Evolutionary conservation across 2,797 vertebrate species (phyloP).

Genomic region (Adrianichthys oophorus): DNA sequence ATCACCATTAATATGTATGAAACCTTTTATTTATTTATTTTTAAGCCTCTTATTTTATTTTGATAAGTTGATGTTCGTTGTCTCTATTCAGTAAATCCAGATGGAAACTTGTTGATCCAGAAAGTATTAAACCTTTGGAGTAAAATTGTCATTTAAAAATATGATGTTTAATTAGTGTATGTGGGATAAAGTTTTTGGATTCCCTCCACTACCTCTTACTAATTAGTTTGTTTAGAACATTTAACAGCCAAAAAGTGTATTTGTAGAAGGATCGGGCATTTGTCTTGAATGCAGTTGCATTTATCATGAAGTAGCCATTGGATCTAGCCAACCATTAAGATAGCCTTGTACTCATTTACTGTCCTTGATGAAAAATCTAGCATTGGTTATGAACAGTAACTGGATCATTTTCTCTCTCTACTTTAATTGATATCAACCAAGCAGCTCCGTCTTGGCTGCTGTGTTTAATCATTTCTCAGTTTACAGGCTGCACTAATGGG

Average conservation of each 20-base stretch:
- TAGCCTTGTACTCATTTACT: constrained; percentile 39
- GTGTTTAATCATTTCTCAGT: constrained; percentile 63
- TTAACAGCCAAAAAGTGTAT: constrained; percentile 13
- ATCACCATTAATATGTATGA: too few species aligned
- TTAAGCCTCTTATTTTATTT: constrained; percentile 17
- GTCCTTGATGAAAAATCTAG: constrained; percentile 51
- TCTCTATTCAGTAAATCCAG: constrained; percentile 30
- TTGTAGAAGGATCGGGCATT: constrained; percentile 19
- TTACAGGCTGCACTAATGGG: constrained; percentile 37
- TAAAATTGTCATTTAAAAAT: constrained; percentile 23
- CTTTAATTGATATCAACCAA: constrained; percentile 70
- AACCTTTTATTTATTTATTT: constrained; percentile 1
- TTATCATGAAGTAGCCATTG: constrained; percentile 33
- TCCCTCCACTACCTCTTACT: constrained; percentile 9
- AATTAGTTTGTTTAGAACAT: constrained; percentile 34
- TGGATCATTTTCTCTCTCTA: constrained; percentile 44
- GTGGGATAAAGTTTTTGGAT: constrained; percentile 12
- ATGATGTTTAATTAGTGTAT: constrained; percentile 19
- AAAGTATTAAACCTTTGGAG: constrained; percentile 22
- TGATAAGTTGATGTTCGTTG: constrained; percentile 25
- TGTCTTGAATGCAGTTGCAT: constrained; percentile 30
- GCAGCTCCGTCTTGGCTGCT: constrained; percentile 36
- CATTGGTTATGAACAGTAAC: constrained; percentile 51
- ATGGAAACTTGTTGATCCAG: constrained; percentile 37
- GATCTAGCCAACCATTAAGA: constrained; percentile 51